Base-by-base conservation (phyloP, 37 sponge, comb jelly and placozoan genomes). In the Cliona cf. orientalis region DNA sequence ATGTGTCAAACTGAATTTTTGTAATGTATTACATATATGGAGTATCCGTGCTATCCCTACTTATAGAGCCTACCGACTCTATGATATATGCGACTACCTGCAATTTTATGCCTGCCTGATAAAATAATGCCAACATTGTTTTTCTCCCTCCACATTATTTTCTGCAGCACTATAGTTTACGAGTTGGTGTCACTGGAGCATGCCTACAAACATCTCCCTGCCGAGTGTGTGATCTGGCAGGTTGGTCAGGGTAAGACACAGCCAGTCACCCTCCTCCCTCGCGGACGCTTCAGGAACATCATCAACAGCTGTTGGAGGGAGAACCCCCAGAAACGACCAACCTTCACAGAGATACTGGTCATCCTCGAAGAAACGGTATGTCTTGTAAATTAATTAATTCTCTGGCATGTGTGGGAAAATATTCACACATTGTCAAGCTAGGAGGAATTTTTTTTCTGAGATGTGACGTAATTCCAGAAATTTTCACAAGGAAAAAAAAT, bases 351-450 rank as follows among this genome's bases (percentile, higher is more conserved):
- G 56, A 49, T 84, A 36, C 59, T 84, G 25, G 44, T 42, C 21
- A 25, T 23, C 69, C 34, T 84, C 1, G 84, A 84, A 58, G 77
- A 76, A 26, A 75, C 75, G 67, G 84, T 84, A 56, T 76, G 84
- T 39, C 19, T 29, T 31, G n/a, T n/a, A n/a, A n/a, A n/a, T n/a
- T n/a, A n/a, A n/a, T n/a, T n/a, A n/a, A n/a, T n/a, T n/a, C n/a
- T n/a, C n/a, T n/a, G n/a, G n/a, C n/a, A n/a, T n/a, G n/a, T n/a
- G n/a, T n/a, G n/a, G n/a, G n/a, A n/a, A n/a, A n/a, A n/a, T n/a
- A n/a, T n/a, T n/a, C n/a, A n/a, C n/a, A n/a, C n/a, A n/a, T n/a
- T n/a, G n/a, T n/a, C n/a, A n/a, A n/a, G n/a, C n/a, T n/a, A n/a
- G n/a, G n/a, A n/a, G n/a, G n/a, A n/a, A n/a, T n/a, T n/a, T n/a